These are phyloP conservation scores for Phalanger gymnotis DNA, from an alignment of 2,797 vertebrate species.

Conservation along the genomic window DNA sequence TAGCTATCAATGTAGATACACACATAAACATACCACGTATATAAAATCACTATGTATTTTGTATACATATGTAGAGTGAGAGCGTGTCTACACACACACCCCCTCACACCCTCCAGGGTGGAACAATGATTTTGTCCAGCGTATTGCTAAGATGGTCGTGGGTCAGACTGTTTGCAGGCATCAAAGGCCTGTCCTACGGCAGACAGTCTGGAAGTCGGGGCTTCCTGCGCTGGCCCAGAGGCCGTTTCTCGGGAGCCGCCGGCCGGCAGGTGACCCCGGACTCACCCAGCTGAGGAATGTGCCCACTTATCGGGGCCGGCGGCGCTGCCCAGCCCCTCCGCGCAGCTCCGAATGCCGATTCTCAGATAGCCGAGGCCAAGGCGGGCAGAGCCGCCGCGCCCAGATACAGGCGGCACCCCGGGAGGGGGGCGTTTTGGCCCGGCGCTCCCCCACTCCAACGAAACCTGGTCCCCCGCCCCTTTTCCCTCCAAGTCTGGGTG, in stretches of 20 bases:
- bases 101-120: background rate
- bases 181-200: background rate
- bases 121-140: background rate
- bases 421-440: background rate
- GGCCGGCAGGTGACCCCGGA: background rate
- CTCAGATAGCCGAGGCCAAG: background rate
- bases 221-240: background rate
- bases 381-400: background rate
- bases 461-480: no score
- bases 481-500: no score
- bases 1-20: no score
- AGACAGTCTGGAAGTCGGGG: no score
- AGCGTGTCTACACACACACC: background rate
- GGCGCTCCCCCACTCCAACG: no score
- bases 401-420: background rate
- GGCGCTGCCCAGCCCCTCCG: background rate
- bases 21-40: rapidly evolving
- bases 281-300: background rate
- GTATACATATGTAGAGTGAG: no score
- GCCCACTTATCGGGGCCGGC: background rate
- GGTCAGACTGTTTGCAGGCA: background rate
- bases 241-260: background rate
- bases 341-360: background rate
- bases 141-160: background rate
- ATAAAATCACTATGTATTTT: background rate